A percentile compares a stretch with the other conserved stretches of the same genome.
phyloP scores from a whole-genome alignment of 2,113 vertebrate genomes.

The Promerops cafer region DNA sequence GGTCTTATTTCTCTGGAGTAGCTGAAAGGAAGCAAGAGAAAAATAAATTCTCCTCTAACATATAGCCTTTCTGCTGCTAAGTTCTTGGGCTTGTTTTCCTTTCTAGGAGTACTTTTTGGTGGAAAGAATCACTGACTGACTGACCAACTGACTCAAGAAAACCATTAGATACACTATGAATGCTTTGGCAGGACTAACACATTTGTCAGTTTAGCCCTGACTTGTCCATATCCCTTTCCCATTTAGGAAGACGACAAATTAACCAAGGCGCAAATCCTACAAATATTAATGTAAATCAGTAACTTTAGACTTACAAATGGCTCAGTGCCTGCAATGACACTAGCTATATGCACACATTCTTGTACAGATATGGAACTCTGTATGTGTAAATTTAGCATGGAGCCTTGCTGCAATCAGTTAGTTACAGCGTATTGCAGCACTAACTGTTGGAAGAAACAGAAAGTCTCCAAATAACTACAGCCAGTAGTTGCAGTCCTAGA shows the following conservation, averaged over 20 bases:
- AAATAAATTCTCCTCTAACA: background rate
- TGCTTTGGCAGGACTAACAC: background rate
- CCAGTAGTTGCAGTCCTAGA: background rate
- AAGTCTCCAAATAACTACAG: background rate
- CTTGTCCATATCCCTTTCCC: background rate
- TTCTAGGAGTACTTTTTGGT: background rate
- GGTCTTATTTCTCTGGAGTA: background rate
- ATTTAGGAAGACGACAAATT: slow-evolving; percentile 20
- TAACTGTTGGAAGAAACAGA: slow-evolving; percentile 29
- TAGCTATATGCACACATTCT: slow-evolving; percentile 7
- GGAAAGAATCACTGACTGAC: background rate
- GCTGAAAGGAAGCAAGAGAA: background rate
- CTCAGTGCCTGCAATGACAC: background rate
- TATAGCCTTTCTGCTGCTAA: background rate
- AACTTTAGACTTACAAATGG: slow-evolving; percentile 33
- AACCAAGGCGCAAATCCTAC: background rate
- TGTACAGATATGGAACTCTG: background rate
- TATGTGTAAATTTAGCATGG: slow-evolving; percentile 36
- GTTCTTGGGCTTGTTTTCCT: background rate
- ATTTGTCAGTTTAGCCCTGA: background rate
- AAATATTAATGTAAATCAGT: slow-evolving; percentile 27
- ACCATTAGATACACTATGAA: background rate
- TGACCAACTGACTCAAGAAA: slow-evolving; percentile 5
- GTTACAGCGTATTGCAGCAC: slow-evolving; percentile 33
- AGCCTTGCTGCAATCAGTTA: slow-evolving; percentile 51